Evolutionary conservation across 2,797 vertebrate genomes (phyloP).

Genomic region (Lates japonicus): DNA sequence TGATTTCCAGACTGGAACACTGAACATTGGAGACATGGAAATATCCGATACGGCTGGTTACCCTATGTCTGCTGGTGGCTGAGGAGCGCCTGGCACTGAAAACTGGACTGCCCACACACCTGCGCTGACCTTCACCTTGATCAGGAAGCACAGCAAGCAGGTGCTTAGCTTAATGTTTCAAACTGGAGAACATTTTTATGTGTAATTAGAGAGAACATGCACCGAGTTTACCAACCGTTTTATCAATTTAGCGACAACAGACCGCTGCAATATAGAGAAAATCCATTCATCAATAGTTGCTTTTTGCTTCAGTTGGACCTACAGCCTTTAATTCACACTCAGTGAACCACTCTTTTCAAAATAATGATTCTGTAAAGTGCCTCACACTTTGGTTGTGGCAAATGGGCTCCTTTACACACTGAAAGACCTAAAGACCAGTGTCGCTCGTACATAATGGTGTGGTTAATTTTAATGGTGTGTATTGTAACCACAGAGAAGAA

Average conservation of each 20-base stretch:
- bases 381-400: conserved; percentile 10
- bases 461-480: conserved; percentile 12
- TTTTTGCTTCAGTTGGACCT: conserved; percentile 11
- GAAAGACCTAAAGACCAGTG: conserved; percentile 25
- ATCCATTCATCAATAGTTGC: background rate
- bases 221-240: conserved; percentile 18
- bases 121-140: conserved; percentile 64
- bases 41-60: conserved; percentile 76
- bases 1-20: conserved; percentile 78
- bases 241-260: conserved; percentile 6
- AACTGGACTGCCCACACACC: conserved; percentile 53
- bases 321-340: conserved; percentile 10
- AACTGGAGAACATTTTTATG: conserved; percentile 33
- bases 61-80: conserved; percentile 43
- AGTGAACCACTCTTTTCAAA: conserved; percentile 24
- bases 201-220: conserved; percentile 36
- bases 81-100: conserved; percentile 44
- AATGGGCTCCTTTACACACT: conserved; percentile 9
- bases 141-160: conserved; percentile 31
- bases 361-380: conserved; percentile 40
- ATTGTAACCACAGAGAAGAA: conserved; percentile 17
- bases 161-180: conserved; percentile 43
- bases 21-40: conserved; percentile 75
- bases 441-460: conserved; percentile 12
- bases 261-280: conserved; percentile 4